Conservation (phyloP, 1,140 invertebrate genomes). For the Eupristina koningsbergeri region DNA sequence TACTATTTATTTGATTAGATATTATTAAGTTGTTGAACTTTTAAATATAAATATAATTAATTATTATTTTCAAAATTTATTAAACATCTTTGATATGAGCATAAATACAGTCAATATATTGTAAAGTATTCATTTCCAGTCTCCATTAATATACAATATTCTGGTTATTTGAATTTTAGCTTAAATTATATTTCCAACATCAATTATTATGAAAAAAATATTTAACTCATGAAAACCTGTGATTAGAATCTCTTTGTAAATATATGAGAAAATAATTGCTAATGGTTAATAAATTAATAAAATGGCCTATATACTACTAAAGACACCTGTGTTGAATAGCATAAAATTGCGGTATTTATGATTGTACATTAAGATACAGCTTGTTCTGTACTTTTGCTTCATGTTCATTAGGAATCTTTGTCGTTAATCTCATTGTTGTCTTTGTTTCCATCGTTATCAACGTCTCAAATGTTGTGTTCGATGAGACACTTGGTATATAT, state of each 20-base stretch:
- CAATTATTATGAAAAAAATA: conserved; percentile 27
- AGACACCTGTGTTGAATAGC: not conserved
- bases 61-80: too few relatives aligned
- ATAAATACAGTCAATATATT: too few relatives aligned
- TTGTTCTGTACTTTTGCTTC: not conserved
- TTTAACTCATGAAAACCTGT: conserved; percentile 15
- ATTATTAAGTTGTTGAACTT: too few relatives aligned
- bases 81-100: too few relatives aligned
- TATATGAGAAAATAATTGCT: not conserved
- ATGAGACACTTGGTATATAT: conserved; percentile 20
- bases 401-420: not conserved
- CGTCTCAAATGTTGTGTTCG: conserved; percentile 35
- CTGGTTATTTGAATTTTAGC: conserved; percentile 6
- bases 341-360: not conserved
- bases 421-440: not conserved
- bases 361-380: not conserved
- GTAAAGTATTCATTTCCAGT: too few relatives aligned
- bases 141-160: not conserved
- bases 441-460: not conserved
- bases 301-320: conserved; percentile 18
- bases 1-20: too few relatives aligned
- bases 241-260: not conserved
- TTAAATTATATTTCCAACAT: not conserved
- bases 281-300: conserved; percentile 39
- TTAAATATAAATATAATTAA: too few relatives aligned